These are phyloP conservation scores for Cephus pulcher DNA, from an alignment of 2,888 invertebrate genomes.

Conservation along the genomic window DNA sequence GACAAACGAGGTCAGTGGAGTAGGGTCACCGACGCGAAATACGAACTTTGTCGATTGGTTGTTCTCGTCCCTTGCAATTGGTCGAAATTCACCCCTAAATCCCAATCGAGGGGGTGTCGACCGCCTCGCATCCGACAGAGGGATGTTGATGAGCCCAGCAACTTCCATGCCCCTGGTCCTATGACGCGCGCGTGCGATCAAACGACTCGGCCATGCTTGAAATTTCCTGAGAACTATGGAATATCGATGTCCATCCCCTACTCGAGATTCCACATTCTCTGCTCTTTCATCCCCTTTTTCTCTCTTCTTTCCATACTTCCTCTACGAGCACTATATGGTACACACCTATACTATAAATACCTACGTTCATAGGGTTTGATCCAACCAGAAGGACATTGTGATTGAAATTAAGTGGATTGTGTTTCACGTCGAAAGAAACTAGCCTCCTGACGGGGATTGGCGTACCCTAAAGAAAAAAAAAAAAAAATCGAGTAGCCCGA, in stretches of 20 bases:
- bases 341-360: not conserved
- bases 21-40: constrained; percentile 35
- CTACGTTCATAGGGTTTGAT: not conserved
- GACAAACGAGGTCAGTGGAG: constrained; percentile 46
- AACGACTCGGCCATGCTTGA: constrained; percentile 54
- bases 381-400: not conserved
- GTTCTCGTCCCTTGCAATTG: constrained; percentile 49
- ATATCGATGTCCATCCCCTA: constrained; percentile 34
- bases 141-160: constrained; percentile 21
- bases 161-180: constrained; percentile 38
- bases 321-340: not conserved
- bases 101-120: not conserved
- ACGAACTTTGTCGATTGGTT: constrained; percentile 53
- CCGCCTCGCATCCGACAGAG: not conserved
- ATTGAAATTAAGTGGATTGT: constrained; percentile 9
- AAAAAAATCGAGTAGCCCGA: not conserved
- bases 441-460: not conserved
- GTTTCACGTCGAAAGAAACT: not conserved
- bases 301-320: not conserved
- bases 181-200: constrained; percentile 52
- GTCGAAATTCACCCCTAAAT: constrained; percentile 27
- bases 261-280: not conserved
- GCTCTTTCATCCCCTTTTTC: not conserved
- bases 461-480: not conserved
- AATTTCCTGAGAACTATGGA: constrained; percentile 48